These are phyloP conservation scores for Sebastes miniatus DNA, from an alignment of 2,797 vertebrate species.

Conservation along the genomic window DNA sequence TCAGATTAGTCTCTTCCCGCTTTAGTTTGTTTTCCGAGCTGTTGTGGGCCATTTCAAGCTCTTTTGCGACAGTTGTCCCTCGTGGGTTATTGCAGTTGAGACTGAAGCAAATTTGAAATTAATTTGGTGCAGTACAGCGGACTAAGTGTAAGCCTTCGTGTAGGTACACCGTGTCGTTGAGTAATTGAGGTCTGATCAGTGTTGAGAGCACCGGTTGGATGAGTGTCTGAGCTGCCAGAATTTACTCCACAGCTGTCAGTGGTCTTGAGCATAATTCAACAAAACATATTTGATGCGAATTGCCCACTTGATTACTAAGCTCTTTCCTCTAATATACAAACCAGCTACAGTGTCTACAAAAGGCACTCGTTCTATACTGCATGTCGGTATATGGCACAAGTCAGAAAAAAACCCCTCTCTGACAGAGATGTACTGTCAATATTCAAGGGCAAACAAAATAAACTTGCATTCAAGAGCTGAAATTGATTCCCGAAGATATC, in stretches of 20 bases:
- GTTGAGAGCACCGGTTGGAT: constrained; percentile 32
- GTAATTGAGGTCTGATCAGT: constrained; percentile 56
- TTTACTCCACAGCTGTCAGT: constrained; percentile 37
- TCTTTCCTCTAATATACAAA: constrained; percentile 6
- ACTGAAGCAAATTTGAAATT: constrained; percentile 36
- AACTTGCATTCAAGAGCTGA: constrained; percentile 24
- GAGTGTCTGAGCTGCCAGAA: constrained; percentile 48
- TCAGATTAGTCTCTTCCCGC: not conserved
- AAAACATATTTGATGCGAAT: constrained; percentile 37
- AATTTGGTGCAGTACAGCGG: constrained; percentile 37
- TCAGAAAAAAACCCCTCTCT: not conserved
- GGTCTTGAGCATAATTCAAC: constrained; percentile 24
- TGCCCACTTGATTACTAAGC: constrained; percentile 21
- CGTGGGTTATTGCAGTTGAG: constrained; percentile 5
- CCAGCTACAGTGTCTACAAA: not conserved
- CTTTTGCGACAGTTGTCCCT: not conserved
- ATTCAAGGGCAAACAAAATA: constrained; percentile 56
- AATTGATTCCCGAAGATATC: constrained; percentile 50
- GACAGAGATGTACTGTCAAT: constrained; percentile 37
- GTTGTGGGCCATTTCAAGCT: not conserved
- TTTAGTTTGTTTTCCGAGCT: constrained; percentile 6
- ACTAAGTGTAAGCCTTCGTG: constrained; percentile 15
- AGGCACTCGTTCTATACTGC: not conserved
- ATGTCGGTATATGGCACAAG: not conserved
- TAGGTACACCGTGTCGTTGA: constrained; percentile 35